These are phyloP conservation scores for Mantis religiosa DNA, from an alignment of 2,888 invertebrate genomes.

Conservation along the genomic window DNA sequence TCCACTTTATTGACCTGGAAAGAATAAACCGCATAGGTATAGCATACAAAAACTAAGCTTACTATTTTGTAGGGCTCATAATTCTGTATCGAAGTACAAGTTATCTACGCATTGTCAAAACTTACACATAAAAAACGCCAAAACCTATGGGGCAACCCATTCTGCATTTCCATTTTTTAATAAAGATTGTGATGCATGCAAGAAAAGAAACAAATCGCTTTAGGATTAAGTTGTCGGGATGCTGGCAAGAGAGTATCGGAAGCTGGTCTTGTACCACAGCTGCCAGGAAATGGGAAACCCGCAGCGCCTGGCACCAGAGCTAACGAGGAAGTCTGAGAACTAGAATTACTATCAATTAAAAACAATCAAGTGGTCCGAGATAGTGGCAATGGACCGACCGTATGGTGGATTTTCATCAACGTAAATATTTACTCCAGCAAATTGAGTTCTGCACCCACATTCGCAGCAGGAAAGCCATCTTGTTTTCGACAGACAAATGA, in stretches of 20 bases:
- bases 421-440: neutral
- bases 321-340: neutral
- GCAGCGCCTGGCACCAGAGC: neutral
- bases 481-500: neutral
- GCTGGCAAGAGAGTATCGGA: neutral
- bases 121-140: no score
- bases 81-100: no score
- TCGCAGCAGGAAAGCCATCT: neutral
- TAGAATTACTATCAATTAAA: neutral
- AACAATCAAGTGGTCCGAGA: neutral
- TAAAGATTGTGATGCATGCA: no score
- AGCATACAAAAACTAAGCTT: no score
- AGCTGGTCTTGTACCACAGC: neutral
- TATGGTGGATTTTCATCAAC: neutral
- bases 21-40: no score
- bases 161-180: no score
- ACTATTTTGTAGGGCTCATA: no score
- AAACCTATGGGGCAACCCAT: no score
- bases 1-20: no score
- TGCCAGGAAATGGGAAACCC: neutral
- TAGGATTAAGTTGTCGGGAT: neutral
- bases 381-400: neutral
- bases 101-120: no score
- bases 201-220: no score
- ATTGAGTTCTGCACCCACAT: neutral